These are phyloP conservation scores for Drosophila navojoa DNA, from an alignment of 1,140 invertebrate genomes.

Conservation along the genomic window DNA sequence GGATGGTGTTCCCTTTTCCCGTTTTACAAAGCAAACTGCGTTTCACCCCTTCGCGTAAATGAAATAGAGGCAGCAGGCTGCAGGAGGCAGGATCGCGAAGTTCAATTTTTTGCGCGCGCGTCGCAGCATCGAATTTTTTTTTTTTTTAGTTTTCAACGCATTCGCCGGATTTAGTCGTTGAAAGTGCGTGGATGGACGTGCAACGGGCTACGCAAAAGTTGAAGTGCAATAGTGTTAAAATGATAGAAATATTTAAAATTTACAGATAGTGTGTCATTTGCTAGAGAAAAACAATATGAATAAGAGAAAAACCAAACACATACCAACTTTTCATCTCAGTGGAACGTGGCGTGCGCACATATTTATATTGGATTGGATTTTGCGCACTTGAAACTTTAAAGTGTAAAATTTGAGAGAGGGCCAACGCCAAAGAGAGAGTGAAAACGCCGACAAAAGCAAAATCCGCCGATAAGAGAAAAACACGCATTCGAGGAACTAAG, in stretches of 20 bases:
- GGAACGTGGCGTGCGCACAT: conserved; percentile 49
- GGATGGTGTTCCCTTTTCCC: conserved; percentile 59
- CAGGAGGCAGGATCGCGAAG: conserved; percentile 49
- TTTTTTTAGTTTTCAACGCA: conserved; percentile 55
- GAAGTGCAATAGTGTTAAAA: conserved; percentile 7
- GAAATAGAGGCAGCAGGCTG: conserved; percentile 53
- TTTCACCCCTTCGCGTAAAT: conserved; percentile 76
- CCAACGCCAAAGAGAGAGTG: conserved; percentile 31
- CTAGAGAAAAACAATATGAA: neutral
- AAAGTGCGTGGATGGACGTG: conserved; percentile 67
- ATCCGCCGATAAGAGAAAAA: conserved; percentile 30
- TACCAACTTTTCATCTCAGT: conserved; percentile 1
- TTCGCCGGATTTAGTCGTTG: conserved; percentile 64
- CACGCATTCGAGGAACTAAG: conserved; percentile 11
- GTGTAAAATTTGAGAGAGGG: conserved; percentile 48
- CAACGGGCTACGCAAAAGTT: conserved; percentile 37
- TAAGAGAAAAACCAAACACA: neutral
- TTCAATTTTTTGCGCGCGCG: conserved; percentile 41
- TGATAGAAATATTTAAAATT: neutral
- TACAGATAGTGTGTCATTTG: neutral
- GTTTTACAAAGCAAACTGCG: conserved; percentile 58
- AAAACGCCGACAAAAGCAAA: conserved; percentile 71
- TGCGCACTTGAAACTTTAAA: conserved; percentile 80
- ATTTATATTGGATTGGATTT: conserved; percentile 55
- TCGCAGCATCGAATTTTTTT: conserved; percentile 57